These are phyloP conservation scores for Junonia oenone DNA, from an alignment of 2,888 invertebrate genomes.

Conservation along the genomic window DNA sequence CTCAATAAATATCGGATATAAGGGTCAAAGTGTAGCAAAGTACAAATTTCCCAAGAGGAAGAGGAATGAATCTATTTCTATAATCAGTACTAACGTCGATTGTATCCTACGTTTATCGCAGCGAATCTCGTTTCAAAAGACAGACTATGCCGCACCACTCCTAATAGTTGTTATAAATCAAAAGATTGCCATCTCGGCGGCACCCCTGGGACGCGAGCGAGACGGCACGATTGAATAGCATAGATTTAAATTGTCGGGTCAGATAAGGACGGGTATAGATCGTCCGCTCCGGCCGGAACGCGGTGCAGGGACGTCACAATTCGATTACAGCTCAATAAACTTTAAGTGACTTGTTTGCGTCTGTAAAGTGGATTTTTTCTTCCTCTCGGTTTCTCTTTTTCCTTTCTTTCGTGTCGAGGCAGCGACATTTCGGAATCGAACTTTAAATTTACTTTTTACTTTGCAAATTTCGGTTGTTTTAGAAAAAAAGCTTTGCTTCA, in stretches of 20 bases:
- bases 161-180: slow-evolving; percentile 80
- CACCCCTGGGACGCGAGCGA: slow-evolving; percentile 78
- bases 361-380: slow-evolving; percentile 77
- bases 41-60: slow-evolving; percentile 31
- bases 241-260: slow-evolving; percentile 77
- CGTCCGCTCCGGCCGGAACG: slow-evolving; percentile 55
- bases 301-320: slow-evolving; percentile 76
- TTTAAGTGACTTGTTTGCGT: slow-evolving; percentile 80
- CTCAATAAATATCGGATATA: neutral
- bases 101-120: slow-evolving; percentile 66
- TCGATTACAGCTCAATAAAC: slow-evolving; percentile 80
- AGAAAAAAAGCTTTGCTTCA: neutral
- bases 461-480: neutral
- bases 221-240: slow-evolving; percentile 79
- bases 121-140: slow-evolving; percentile 64
- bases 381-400: slow-evolving; percentile 65
- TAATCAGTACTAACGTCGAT: slow-evolving; percentile 71
- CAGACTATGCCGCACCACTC: slow-evolving; percentile 72
- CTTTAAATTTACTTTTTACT: slow-evolving; percentile 4
- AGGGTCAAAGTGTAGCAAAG: slow-evolving; percentile 19
- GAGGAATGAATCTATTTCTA: slow-evolving; percentile 64
- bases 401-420: slow-evolving; percentile 33
- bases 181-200: slow-evolving; percentile 79
- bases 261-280: slow-evolving; percentile 76
- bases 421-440: slow-evolving; percentile 9